Evolutionary conservation across 2,797 vertebrate species (phyloP).

Genomic region (Percopsis omiscomaycus): DNA sequence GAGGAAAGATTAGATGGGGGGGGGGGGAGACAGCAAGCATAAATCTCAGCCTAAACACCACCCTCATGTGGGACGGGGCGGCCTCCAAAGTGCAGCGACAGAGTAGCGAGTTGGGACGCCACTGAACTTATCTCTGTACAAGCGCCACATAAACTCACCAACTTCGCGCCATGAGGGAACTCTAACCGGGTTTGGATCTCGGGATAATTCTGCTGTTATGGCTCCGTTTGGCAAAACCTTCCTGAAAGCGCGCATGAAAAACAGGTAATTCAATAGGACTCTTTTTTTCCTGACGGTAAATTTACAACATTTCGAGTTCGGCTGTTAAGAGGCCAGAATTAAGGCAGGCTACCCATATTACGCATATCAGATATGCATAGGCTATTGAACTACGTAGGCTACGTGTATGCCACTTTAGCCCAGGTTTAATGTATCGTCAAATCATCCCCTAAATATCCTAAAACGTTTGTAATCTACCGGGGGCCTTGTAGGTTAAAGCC

Average conservation of each 20-base stretch:
- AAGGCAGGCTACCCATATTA: too few species aligned
- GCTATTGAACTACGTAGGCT: too few species aligned
- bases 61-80: constrained; percentile 54
- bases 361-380: too few species aligned
- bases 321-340: too few species aligned
- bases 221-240: constrained; percentile 92
- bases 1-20: too few species aligned
- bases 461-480: too few species aligned
- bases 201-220: constrained; percentile 69
- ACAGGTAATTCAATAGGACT: constrained; percentile 77
- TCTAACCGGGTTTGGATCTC: constrained; percentile 32
- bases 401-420: too few species aligned
- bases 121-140: constrained; percentile 54
- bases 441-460: too few species aligned
- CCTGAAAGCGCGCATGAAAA: constrained; percentile 89
- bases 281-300: too few species aligned
- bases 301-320: too few species aligned
- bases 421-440: too few species aligned
- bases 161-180: constrained; percentile 47
- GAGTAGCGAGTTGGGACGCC: constrained; percentile 53
- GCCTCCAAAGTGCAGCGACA: constrained; percentile 19
- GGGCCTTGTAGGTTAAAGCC: too few species aligned
- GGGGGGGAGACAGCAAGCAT: background rate
- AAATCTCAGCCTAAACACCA: constrained; percentile 16
- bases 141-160: constrained; percentile 8